Conservation (phyloP, 2,113 vertebrate genomes). For the Protobothrops mucrosquamatus region DNA sequence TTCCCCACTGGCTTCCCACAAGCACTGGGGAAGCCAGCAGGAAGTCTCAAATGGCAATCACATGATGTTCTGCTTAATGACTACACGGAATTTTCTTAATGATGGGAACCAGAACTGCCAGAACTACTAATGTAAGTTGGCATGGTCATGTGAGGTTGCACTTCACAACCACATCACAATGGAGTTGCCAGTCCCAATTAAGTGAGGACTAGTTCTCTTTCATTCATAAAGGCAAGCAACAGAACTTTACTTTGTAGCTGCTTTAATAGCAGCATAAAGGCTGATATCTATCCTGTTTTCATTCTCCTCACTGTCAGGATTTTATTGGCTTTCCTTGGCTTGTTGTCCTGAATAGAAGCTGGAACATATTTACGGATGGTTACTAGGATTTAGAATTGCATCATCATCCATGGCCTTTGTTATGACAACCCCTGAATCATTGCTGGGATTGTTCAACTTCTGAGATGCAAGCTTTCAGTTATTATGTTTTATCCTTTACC, state of each 20-base stretch:
- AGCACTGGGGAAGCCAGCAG: neutral
- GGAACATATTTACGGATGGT: neutral
- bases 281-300: neutral
- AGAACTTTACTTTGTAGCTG: neutral
- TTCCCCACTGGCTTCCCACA: neutral
- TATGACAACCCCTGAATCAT: neutral
- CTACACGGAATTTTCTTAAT: neutral
- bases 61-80: neutral
- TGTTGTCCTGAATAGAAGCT: neutral
- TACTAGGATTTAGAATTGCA: neutral
- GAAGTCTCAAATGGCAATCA: neutral
- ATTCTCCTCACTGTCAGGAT: neutral
- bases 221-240: neutral
- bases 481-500: neutral
- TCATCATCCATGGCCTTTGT: neutral
- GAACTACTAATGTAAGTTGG: neutral
- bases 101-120: neutral
- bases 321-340: neutral
- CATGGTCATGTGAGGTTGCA: neutral
- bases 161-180: neutral
- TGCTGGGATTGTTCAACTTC: neutral
- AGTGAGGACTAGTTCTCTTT: neutral
- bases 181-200: neutral
- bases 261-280: neutral
- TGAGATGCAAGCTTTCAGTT: neutral